Conservation (phyloP, 1,140 invertebrate genomes). For the Copidosoma floridanum region DNA sequence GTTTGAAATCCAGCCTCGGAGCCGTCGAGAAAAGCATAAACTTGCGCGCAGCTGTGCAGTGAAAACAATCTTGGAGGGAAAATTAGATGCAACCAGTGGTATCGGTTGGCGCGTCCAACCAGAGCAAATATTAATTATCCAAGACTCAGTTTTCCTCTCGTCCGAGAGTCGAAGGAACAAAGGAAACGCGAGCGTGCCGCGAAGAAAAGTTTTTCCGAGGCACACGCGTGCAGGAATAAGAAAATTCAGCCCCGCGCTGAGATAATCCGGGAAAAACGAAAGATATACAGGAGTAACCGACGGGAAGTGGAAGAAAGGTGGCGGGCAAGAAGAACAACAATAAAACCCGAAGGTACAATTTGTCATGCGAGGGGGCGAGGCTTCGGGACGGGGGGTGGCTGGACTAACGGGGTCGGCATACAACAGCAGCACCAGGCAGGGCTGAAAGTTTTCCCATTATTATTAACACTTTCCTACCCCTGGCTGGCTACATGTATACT, state of each 20-base stretch:
- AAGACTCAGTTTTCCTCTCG: background rate
- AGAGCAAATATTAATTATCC: conserved; percentile 12
- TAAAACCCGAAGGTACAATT: conserved; percentile 42
- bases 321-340: conserved; percentile 38
- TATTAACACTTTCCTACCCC: conserved; percentile 38
- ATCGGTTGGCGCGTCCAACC: too few species aligned
- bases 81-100: background rate
- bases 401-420: conserved; percentile 26
- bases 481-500: too few species aligned
- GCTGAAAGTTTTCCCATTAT: conserved; percentile 41
- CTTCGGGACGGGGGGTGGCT: conserved; percentile 11
- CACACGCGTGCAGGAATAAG: conserved; percentile 1
- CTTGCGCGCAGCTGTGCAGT: too few species aligned
- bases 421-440: too few species aligned
- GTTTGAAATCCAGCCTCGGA: too few species aligned
- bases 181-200: background rate
- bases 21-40: too few species aligned
- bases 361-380: conserved; percentile 33
- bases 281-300: background rate
- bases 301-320: background rate
- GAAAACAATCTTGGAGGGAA: too few species aligned
- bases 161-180: too few species aligned
- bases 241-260: background rate
- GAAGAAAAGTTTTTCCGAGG: background rate
- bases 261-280: conserved; percentile 28